These are phyloP conservation scores for Alloscopus bannaensis DNA, from an alignment of 2,888 invertebrate species.

Conservation along the genomic window DNA sequence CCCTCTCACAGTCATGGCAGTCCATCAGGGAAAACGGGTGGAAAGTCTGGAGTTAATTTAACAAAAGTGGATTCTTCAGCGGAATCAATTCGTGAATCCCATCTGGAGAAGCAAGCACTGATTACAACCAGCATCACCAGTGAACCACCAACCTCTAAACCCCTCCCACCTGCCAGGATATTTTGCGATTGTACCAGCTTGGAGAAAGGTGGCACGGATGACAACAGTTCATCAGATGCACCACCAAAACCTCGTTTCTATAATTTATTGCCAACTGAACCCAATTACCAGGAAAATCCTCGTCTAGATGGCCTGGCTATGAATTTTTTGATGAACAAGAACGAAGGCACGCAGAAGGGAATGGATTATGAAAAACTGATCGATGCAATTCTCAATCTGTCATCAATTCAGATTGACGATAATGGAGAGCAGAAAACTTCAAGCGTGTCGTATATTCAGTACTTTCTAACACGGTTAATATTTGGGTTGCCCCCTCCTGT, in stretches of 20 bases:
- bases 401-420: slow-evolving; percentile 77
- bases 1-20: slow-evolving; percentile 48
- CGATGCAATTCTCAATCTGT: slow-evolving; percentile 89
- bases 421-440: slow-evolving; percentile 7
- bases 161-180: slow-evolving; percentile 69
- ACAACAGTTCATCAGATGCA: slow-evolving; percentile 42
- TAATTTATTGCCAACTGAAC: slow-evolving; percentile 87
- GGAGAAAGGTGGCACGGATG: slow-evolving; percentile 39
- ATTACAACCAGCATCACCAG: slow-evolving; percentile 59
- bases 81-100: slow-evolving; percentile 26
- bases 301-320: slow-evolving; percentile 85
- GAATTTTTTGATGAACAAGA: slow-evolving; percentile 94
- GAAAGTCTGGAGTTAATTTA: slow-evolving; percentile 33
- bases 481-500: slow-evolving; percentile 72
- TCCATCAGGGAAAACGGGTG: slow-evolving; percentile 32
- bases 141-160: slow-evolving; percentile 67
- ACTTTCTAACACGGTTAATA: slow-evolving; percentile 70
- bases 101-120: slow-evolving; percentile 31
- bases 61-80: slow-evolving; percentile 39
- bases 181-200: slow-evolving; percentile 70
- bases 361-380: slow-evolving; percentile 90
- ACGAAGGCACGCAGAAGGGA: slow-evolving; percentile 78
- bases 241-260: slow-evolving; percentile 93
- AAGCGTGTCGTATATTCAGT: slow-evolving; percentile 67
- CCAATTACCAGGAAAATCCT: slow-evolving; percentile 86